Evolutionary conservation across 2,113 vertebrate species (phyloP), one percentile per base, ranked within the genome.

Genomic region (Brachyistius frenatus): DNA sequence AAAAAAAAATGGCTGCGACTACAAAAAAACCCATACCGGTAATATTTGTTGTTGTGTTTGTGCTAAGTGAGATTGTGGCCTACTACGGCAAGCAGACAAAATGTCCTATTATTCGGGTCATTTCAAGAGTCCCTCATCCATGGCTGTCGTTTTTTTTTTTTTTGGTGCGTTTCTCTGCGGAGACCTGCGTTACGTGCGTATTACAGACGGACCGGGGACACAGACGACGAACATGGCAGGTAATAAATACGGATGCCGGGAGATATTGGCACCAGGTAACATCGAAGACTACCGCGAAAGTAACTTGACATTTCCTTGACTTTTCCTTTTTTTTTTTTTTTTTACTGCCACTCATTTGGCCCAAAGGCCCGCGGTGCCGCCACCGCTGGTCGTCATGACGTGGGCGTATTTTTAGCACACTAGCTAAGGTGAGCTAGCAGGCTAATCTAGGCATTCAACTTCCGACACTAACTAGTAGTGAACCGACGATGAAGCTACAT

Each of bases 191-290:
- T 93, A 88, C 74, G 85, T 91, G 88, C 88, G 88, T 81, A 76
- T 90, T 89, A 90, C 84, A 92, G 90, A 91, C 87, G 83, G 88
- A 73, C 78, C 76, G 76, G 87, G 89, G 85, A 84, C 67, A 93
- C 85, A 89, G 89, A 93, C 90, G 89, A 93, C 90, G 86, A 93
- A 91, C 93, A 94, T 93, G 94, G 91, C 91, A 88, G 89, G 86
- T 88, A 23, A 23, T 23, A 91, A 93, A 94, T 93, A 87, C 89
- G 90, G 92, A 95, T 95, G 95, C 95, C 89, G 92, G 94, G 88
- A 94, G 93, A 94, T 90, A 78, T 92, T 95, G 95, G 95, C 96
- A 96, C 93, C 93, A 90, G 90, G 95, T 94, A 95, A 95, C 93
- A 96, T 94, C 82, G 91, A 94, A 86, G 85, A 89, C 84, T 83